Percentiles rank a stretch among this genome's conserved stretches.
phyloP scores from a whole-genome alignment of 2,888 invertebrate species.

The Chironomus riparius region DNA sequence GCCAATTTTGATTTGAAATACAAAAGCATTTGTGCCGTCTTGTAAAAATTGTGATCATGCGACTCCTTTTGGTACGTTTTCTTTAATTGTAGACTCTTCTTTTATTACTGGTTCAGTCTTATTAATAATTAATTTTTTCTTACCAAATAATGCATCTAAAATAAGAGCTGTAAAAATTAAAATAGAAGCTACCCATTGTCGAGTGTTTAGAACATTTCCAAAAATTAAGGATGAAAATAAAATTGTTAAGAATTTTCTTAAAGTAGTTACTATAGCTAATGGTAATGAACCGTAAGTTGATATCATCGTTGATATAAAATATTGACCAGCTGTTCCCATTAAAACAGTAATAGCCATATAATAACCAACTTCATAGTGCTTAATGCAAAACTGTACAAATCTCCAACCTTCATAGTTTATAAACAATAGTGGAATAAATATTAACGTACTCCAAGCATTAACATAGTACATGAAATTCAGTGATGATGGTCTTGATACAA shows the following conservation, averaged over 20 bases:
- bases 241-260: neutral
- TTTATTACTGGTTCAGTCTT: neutral
- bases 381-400: neutral
- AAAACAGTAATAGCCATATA: slow-evolving; percentile 55
- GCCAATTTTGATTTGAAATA: too few relatives aligned
- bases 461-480: neutral
- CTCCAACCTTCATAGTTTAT: neutral
- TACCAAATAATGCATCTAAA: neutral
- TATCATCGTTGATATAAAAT: slow-evolving; percentile 70
- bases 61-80: too few relatives aligned
- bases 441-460: neutral
- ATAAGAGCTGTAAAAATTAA: neutral
- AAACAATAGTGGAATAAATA: neutral
- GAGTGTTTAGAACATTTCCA: neutral
- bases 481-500: neutral
- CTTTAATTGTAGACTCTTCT: neutral
- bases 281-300: slow-evolving; percentile 13
- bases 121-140: too few relatives aligned
- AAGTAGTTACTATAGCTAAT: neutral
- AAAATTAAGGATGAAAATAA: neutral
- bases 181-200: neutral
- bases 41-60: too few relatives aligned
- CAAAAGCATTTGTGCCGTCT: neutral
- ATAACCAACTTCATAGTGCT: slow-evolving; percentile 36
- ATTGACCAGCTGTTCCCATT: slow-evolving; percentile 66